Evolutionary conservation across 2,888 invertebrate species (phyloP).

Genomic region (Biston stratarius): DNA sequence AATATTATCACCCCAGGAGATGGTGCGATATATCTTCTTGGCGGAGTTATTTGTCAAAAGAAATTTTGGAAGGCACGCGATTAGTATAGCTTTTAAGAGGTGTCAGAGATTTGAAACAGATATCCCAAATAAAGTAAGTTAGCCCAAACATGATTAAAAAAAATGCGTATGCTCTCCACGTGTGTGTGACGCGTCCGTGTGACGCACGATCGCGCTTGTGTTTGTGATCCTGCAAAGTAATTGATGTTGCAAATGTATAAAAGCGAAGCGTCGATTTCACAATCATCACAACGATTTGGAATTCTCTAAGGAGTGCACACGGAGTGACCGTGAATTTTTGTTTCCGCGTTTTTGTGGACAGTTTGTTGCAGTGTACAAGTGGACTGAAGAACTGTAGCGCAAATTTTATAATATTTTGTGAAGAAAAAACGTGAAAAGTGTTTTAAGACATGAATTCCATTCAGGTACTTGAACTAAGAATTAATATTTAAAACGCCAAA

Average conservation of each 20-base stretch:
- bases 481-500: background rate
- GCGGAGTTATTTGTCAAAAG: constrained; percentile 49
- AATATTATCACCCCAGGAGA: constrained; percentile 36
- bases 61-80: constrained; percentile 50
- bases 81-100: constrained; percentile 57
- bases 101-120: constrained; percentile 56
- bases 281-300: constrained; percentile 84
- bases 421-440: constrained; percentile 55
- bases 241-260: constrained; percentile 84
- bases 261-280: constrained; percentile 83
- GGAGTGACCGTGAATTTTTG: constrained; percentile 69
- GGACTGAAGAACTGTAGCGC: constrained; percentile 35
- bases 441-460: constrained; percentile 69
- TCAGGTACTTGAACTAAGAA: constrained; percentile 56
- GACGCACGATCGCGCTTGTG: constrained; percentile 55
- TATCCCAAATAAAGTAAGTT: constrained; percentile 74
- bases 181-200: constrained; percentile 61
- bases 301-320: constrained; percentile 80
- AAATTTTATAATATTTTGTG: constrained; percentile 47
- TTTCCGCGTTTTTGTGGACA: constrained; percentile 73
- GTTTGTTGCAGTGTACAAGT: constrained; percentile 51
- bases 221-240: constrained; percentile 64
- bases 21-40: constrained; percentile 44
- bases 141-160: constrained; percentile 66
- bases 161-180: constrained; percentile 63